phyloP scores from a whole-genome alignment of 1,140 invertebrate genomes.

The Contarinia nasturtii region DNA sequence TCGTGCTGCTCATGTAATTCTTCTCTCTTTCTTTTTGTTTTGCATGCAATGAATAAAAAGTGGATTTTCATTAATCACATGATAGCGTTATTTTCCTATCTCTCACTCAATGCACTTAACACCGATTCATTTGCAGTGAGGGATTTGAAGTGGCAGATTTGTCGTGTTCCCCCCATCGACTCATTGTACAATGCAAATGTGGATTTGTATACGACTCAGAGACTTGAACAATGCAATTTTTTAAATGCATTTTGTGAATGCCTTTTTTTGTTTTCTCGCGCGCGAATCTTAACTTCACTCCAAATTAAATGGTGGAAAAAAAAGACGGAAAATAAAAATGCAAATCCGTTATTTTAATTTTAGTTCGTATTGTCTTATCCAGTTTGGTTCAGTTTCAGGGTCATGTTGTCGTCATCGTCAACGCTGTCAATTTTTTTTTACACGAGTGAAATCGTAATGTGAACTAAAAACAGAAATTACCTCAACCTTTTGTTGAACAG shows the following conservation, averaged over 20 bases:
- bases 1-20: too few species aligned
- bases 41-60: neutral
- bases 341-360: neutral
- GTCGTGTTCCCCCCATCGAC: neutral
- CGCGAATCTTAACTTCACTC: too few species aligned
- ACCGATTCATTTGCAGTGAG: neutral
- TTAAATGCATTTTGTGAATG: too few species aligned
- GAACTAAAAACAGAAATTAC: neutral
- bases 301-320: too few species aligned
- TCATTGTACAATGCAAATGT: neutral
- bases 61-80: neutral
- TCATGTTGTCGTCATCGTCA: neutral
- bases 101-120: neutral
- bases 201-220: neutral
- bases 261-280: too few species aligned
- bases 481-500: neutral
- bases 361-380: neutral
- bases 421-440: too few species aligned
- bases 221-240: too few species aligned
- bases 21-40: too few species aligned
- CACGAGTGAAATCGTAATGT: neutral
- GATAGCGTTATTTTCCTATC: neutral
- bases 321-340: too few species aligned
- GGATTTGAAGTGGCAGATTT: neutral
- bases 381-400: neutral